These are phyloP conservation scores for Sterrhoptilus dennistouni DNA, from an alignment of 2,113 vertebrate species.

Conservation along the genomic window DNA sequence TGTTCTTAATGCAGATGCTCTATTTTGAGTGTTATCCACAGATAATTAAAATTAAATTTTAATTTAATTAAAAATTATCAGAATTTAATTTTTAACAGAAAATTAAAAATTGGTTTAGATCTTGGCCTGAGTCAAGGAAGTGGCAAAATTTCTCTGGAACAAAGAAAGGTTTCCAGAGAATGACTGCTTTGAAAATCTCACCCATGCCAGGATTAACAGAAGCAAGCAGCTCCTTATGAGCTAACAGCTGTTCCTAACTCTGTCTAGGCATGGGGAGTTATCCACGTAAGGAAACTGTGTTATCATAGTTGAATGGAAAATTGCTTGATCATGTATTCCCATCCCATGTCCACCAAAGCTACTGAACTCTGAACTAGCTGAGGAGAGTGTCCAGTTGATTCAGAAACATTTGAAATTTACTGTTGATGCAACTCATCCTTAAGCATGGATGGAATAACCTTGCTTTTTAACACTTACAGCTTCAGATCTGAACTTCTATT, in stretches of 20 bases:
- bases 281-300: background rate
- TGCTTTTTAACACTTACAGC: background rate
- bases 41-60: background rate
- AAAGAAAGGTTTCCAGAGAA: background rate
- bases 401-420: background rate
- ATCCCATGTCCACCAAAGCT: background rate
- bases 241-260: background rate
- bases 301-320: rapidly evolving
- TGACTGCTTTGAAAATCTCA: background rate
- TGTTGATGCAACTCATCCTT: background rate
- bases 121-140: background rate
- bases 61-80: background rate
- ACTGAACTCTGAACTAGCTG: background rate
- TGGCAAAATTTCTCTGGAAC: background rate
- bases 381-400: background rate
- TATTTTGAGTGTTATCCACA: background rate
- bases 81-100: background rate
- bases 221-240: background rate
- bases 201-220: background rate
- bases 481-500: background rate
- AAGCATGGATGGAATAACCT: background rate
- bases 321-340: background rate
- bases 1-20: background rate
- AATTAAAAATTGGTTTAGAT: background rate
- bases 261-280: background rate